Evolutionary conservation across 1,140 invertebrate genomes (phyloP).

Genomic region (Drosophila sp.): DNA sequence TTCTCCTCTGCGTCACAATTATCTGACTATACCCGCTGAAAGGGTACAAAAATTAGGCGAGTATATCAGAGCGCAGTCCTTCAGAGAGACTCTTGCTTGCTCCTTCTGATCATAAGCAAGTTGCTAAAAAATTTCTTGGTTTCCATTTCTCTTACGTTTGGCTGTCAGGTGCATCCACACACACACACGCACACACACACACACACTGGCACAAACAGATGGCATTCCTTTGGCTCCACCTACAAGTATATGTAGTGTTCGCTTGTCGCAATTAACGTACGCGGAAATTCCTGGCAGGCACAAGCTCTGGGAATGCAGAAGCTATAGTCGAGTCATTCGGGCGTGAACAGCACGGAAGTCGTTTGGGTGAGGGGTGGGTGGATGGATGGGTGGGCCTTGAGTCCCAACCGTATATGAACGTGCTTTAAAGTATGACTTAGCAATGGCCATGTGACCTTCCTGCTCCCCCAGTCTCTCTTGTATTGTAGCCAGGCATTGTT

Average conservation of each 20-base stretch:
- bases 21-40: too few species aligned
- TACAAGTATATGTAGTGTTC: conserved; percentile 33
- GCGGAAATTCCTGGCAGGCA: conserved; percentile 75
- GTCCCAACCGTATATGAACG: conserved; percentile 16
- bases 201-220: conserved; percentile 17
- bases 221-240: conserved; percentile 64
- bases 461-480: conserved; percentile 18
- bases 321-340: conserved; percentile 50
- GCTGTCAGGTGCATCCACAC: conserved; percentile 36
- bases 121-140: background rate
- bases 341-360: conserved; percentile 78
- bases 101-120: background rate
- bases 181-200: background rate
- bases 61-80: too few species aligned
- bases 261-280: conserved; percentile 80
- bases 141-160: conserved; percentile 24
- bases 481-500: conserved; percentile 53
- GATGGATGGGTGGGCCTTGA: conserved; percentile 33
- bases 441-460: conserved; percentile 50
- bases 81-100: too few species aligned
- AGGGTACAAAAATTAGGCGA: too few species aligned
- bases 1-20: too few species aligned
- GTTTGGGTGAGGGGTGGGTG: conserved; percentile 30
- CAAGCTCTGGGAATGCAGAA: conserved; percentile 28
- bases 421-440: conserved; percentile 53